Conservation (phyloP, 2,888 invertebrate species). For the Sphecodes monilicornis region DNA sequence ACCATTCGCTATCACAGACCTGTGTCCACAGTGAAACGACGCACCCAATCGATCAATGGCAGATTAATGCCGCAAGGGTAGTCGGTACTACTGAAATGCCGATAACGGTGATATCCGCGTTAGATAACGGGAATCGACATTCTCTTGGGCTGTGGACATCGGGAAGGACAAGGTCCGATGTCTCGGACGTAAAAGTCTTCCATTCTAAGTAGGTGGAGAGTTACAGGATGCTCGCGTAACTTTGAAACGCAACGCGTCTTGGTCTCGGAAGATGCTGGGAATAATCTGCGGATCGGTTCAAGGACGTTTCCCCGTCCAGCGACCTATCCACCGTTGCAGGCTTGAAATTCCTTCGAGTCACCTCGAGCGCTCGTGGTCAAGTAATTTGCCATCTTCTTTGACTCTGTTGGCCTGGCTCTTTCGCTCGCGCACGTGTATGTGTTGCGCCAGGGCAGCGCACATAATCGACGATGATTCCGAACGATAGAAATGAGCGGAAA, state of each 20-base stretch:
- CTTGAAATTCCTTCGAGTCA: slow-evolving; percentile 70
- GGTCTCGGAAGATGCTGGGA: slow-evolving; percentile 28
- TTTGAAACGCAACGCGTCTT: slow-evolving; percentile 10
- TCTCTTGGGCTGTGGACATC: too few species aligned
- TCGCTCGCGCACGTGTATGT: slow-evolving; percentile 13
- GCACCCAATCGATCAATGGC: slow-evolving; percentile 5
- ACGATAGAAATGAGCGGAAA: slow-evolving; percentile 31
- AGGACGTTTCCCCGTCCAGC: slow-evolving; percentile 56
- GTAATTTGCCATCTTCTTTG: slow-evolving; percentile 68
- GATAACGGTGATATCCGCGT: slow-evolving; percentile 27
- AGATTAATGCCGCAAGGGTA: slow-evolving; percentile 36
- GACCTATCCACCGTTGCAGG: slow-evolving; percentile 58
- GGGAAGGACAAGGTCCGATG: neutral
- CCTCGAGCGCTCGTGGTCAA: slow-evolving; percentile 65
- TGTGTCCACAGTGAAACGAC: neutral
- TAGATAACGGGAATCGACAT: neutral
- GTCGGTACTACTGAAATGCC: slow-evolving; percentile 12
- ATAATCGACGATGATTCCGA: slow-evolving; percentile 20
- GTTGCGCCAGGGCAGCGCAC: slow-evolving; percentile 17
- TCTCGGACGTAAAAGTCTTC: neutral
- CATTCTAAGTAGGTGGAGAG: neutral
- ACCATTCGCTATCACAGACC: neutral
- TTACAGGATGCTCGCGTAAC: slow-evolving; percentile 9
- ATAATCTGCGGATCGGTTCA: slow-evolving; percentile 54
- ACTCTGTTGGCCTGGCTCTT: slow-evolving; percentile 21